Percentiles rank a stretch among this genome's conserved stretches.
Evolutionary conservation across 2,113 vertebrate species (phyloP).

Genomic region (Mandrillus leucophaeus): DNA sequence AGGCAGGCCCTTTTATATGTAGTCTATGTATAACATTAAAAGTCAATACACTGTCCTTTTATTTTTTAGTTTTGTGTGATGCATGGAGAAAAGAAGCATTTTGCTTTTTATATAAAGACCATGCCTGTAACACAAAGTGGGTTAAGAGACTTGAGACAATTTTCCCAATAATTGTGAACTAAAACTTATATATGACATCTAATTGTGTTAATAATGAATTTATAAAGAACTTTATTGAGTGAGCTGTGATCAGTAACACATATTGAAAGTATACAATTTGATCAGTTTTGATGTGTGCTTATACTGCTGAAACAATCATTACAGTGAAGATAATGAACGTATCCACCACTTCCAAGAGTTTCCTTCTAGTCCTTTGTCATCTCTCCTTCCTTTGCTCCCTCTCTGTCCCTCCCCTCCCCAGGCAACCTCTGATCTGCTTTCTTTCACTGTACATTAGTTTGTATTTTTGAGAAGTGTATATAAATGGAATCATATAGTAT

Average conservation of each 20-base stretch:
- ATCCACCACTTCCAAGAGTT: not conserved
- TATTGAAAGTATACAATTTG: not conserved
- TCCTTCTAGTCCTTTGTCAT: not conserved
- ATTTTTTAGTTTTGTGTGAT: slow-evolving; percentile 1
- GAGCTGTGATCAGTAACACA: not conserved
- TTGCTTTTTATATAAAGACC: not conserved
- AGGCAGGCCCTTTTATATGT: not conserved
- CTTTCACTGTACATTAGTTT: slow-evolving; percentile 40
- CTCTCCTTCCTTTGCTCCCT: not conserved
- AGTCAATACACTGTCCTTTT: not conserved
- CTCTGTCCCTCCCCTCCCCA: not conserved
- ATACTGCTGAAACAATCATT: not conserved
- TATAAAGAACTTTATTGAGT: not conserved
- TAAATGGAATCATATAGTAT: not conserved
- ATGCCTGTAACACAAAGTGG: not conserved
- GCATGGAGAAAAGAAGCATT: slow-evolving; percentile 23
- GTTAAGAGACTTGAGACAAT: slow-evolving; percentile 32
- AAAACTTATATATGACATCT: not conserved
- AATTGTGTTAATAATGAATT: not conserved
- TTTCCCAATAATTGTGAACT: slow-evolving; percentile 37
- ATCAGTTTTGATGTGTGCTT: not conserved
- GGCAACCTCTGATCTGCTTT: slow-evolving; percentile 11
- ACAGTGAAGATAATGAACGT: not conserved
- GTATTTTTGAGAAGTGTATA: slow-evolving; percentile 23
- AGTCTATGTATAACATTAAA: not conserved